These are phyloP conservation scores for Ictalurus furcatus DNA, from an alignment of 2,113 vertebrate species.

Conservation along the genomic window DNA sequence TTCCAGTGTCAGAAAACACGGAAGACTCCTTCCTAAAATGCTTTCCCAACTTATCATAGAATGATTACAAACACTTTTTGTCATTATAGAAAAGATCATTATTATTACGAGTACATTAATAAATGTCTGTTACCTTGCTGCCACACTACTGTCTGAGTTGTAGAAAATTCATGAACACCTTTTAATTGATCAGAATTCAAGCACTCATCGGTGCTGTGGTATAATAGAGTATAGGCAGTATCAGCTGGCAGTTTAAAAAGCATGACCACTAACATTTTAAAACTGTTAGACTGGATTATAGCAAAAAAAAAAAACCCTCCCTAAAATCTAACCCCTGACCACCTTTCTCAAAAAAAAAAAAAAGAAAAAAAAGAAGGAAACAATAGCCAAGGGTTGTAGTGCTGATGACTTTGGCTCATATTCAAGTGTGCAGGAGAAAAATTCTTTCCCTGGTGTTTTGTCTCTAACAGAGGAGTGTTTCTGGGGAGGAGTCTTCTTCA, in stretches of 20 bases:
- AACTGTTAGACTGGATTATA: background rate
- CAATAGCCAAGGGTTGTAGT: background rate
- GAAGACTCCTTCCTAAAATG: background rate
- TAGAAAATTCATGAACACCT: background rate
- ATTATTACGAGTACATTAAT: background rate
- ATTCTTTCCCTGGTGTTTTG: constrained; percentile 6
- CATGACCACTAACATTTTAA: background rate
- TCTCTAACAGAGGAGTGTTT: constrained; percentile 22
- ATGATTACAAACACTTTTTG: background rate
- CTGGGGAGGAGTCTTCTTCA: constrained; percentile 21
- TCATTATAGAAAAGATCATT: too few species aligned
- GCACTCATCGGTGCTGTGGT: background rate
- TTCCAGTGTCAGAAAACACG: background rate
- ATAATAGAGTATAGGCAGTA: background rate
- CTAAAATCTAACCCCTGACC: background rate
- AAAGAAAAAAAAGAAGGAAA: background rate
- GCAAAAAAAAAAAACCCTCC: background rate
- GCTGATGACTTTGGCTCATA: background rate
- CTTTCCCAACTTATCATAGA: background rate
- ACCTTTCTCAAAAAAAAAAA: background rate
- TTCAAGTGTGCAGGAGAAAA: background rate
- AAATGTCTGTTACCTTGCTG: background rate
- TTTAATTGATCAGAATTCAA: background rate
- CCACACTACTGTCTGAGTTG: background rate
- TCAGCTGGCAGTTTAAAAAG: background rate